Evolutionary conservation across 2,888 invertebrate species (phyloP), one percentile per base, ranked within the genome.

Genomic region (Drosophila demipolita): DNA sequence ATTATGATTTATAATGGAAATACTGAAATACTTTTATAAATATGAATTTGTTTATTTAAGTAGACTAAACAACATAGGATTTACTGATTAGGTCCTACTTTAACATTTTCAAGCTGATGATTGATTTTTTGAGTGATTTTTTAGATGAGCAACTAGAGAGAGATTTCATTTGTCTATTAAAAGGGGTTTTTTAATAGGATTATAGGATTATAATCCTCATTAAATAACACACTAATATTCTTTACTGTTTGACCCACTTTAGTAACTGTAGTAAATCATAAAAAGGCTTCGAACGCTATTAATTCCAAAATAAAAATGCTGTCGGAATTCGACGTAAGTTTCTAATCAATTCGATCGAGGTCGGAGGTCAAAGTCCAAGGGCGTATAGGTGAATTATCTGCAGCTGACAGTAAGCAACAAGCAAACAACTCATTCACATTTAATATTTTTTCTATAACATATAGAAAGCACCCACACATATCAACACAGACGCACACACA

Each of bases 371-470:
- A 67, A 73, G 66, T 66, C 55, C 70, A 80, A 72, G 63, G 74
- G 50, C 64, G 70, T 53, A 20, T 36, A 20, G 2, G 36, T 23
- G n/a, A 17, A 64, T 15, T 33, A 26, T 38, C n/a, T 36, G 48
- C 42, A 66, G n/a, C 57, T 42, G 65, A 29, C 64, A 60, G 50
- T 57, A 64, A 69, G 72, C 73, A 87, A 76, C 67, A 67, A 75
- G 73, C 71, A 72, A 69, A 55, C 66, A 80, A 60, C 70, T 81
- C 70, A 83, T 87, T 78, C 74, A 74, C 76, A 81, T 85, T 79
- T 76, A 78, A 73, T 77, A 77, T 81, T 75, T 69, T 85, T 81
- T 81, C 74, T 74, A 81, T 81, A 79, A 73, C 72, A 58, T 75
- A 76, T 79, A 74, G 72, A 73, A 73, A 76, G 64, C 60, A 62